Percentiles rank a stretch among this genome's conserved stretches.
Conservation (phyloP, 2,113 vertebrate species). For the Siniperca chuatsi region DNA sequence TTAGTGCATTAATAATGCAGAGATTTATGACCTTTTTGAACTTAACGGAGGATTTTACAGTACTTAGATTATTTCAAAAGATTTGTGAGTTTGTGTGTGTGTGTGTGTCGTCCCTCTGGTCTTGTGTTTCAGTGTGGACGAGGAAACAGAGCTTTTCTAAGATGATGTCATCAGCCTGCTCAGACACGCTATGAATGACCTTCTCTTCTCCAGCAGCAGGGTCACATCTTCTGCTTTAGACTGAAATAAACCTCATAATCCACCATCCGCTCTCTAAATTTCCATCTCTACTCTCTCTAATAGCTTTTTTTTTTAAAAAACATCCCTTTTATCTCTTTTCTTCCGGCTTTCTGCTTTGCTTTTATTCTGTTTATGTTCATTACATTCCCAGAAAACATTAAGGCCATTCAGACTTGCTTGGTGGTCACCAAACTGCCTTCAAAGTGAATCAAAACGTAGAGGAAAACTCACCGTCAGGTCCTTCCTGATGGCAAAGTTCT, state of each 20-base stretch:
- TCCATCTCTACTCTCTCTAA: constrained; percentile 25
- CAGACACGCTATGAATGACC: neutral
- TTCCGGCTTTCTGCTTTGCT: neutral
- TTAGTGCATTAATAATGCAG: neutral
- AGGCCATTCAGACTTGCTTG: neutral
- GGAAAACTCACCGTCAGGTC: constrained; percentile 92
- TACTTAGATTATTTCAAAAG: neutral
- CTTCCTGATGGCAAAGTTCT: constrained; percentile 96
- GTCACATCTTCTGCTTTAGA: neutral
- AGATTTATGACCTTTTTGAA: neutral
- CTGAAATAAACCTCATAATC: constrained; percentile 1
- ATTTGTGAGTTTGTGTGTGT: neutral
- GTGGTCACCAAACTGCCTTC: neutral
- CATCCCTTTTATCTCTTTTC: constrained; percentile 16
- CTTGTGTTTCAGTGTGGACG: neutral
- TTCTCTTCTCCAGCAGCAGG: neutral
- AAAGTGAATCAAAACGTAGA: neutral
- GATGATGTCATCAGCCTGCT: too few relatives aligned
- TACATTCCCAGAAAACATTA: neutral
- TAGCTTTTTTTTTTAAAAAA: constrained; percentile 9
- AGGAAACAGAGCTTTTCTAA: too few relatives aligned
- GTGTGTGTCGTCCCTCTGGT: neutral
- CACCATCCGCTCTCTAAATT: neutral
- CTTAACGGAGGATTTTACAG: neutral
- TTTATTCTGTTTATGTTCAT: neutral